Evolutionary conservation across 2,888 invertebrate genomes (phyloP), one percentile per base, ranked within the genome.

Genomic region (Dorcus parallelipipedus): DNA sequence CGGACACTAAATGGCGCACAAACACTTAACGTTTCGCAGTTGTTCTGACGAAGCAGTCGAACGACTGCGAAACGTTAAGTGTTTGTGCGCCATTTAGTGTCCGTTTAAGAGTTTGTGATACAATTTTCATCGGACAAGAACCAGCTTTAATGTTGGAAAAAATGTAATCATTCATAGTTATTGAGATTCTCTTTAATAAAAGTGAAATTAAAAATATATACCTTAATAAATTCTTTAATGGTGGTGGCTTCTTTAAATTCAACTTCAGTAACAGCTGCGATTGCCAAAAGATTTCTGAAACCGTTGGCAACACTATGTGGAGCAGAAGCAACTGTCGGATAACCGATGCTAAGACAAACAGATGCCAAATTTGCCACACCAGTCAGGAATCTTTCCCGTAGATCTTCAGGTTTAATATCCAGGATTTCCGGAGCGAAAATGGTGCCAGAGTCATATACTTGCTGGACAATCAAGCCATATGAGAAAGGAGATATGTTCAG

Each of bases 401-500:
- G 84, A 79, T 98, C 98, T 76, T 97, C 97, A 8, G 95, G 93
- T 74, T 95, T 97, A 81, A 99, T 98, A 83, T 99, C 98, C 73
- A 99, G 83, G 73, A 99, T 95, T 67, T 90, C 91, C 1, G 99
- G 98, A 14, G 94, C 91, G 79, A 98, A 99, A 74, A 97, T 91
- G 68, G 97, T 97, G 58, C 99, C 99, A 64, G 95, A 95, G 79
- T 99, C 99, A 72, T 97, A 99, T 2, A 99, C 98, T 86, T 92
- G 92, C 79, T 93, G 92, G 64, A 99, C 95, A 45, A 92, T 82
- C 71, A 99, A 86, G 83, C 99, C 99, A 75, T 99, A 99, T 53
- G 96, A 95, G 85, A 99, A 99, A 52, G 99, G 99, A 78, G 97
- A 97, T 80, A 99, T 97, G 85, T 97, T 97, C 84, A 99, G 87